Evolutionary conservation across 2,888 invertebrate species (phyloP).

Genomic region (Stratiomys singularior): DNA sequence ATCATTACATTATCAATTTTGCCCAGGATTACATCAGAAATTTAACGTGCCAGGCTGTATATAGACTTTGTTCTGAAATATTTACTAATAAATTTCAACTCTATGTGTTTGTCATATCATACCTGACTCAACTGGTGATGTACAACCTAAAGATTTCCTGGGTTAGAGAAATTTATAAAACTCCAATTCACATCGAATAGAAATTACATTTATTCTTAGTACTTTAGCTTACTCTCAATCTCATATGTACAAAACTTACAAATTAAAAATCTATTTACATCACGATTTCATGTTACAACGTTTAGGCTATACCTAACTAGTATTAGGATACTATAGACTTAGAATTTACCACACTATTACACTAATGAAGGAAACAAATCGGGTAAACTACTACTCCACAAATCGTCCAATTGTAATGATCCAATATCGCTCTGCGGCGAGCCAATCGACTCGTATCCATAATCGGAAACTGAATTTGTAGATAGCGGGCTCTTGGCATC

Average conservation of each 20-base stretch:
- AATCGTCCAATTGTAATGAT: conserved; percentile 66
- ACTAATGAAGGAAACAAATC: conserved; percentile 81
- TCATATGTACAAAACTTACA: conserved; percentile 41
- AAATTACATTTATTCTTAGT: conserved; percentile 22
- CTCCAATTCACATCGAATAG: too few species aligned
- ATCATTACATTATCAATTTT: too few species aligned
- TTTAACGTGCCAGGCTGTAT: too few species aligned
- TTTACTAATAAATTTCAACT: too few species aligned
- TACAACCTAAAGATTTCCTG: too few species aligned
- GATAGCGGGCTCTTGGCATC: conserved; percentile 60
- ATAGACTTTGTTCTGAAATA: too few species aligned
- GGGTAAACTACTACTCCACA: conserved; percentile 80
- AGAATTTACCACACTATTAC: conserved; percentile 60
- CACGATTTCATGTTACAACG: background rate
- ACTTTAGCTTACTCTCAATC: conserved; percentile 30
- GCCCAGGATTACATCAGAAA: too few species aligned
- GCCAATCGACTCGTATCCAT: conserved; percentile 74
- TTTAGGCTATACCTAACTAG: background rate
- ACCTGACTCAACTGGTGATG: too few species aligned
- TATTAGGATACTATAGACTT: conserved; percentile 20
- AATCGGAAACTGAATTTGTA: conserved; percentile 67
- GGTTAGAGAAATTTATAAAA: too few species aligned
- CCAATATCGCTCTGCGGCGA: conserved; percentile 66
- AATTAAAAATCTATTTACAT: conserved; percentile 40
- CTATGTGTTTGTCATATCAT: too few species aligned